Evolutionary conservation across 2,888 invertebrate species (phyloP).

Genomic region (Agriotes lineatus): DNA sequence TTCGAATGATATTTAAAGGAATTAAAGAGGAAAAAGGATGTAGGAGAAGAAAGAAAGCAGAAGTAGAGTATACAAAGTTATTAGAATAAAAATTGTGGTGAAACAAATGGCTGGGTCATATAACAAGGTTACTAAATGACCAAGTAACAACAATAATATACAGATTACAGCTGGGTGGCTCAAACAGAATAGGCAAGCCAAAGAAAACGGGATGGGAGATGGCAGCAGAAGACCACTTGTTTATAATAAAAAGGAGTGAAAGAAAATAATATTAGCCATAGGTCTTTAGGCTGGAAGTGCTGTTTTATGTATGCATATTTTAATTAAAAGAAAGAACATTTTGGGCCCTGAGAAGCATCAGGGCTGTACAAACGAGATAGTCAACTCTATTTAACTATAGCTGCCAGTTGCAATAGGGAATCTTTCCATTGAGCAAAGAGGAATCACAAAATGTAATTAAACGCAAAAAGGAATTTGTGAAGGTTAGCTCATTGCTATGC

Average conservation of each 20-base stretch:
- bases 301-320: background rate
- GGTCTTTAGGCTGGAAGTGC: background rate
- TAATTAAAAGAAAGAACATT: too few relatives aligned
- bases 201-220: background rate
- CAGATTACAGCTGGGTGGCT: background rate
- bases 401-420: too few relatives aligned
- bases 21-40: background rate
- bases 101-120: background rate
- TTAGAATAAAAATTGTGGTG: background rate
- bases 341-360: too few relatives aligned
- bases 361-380: too few relatives aligned
- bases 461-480: too few relatives aligned
- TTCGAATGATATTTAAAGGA: background rate
- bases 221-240: background rate
- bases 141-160: background rate
- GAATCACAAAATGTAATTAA: too few relatives aligned
- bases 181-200: background rate
- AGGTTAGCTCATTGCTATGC: too few relatives aligned
- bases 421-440: too few relatives aligned
- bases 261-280: slow-evolving; percentile 2
- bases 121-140: background rate
- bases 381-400: too few relatives aligned
- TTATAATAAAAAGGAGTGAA: background rate
- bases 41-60: background rate
- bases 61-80: background rate